Evolutionary conservation across 2,888 invertebrate species (phyloP).

Genomic region (Drosophila lacicola): DNA sequence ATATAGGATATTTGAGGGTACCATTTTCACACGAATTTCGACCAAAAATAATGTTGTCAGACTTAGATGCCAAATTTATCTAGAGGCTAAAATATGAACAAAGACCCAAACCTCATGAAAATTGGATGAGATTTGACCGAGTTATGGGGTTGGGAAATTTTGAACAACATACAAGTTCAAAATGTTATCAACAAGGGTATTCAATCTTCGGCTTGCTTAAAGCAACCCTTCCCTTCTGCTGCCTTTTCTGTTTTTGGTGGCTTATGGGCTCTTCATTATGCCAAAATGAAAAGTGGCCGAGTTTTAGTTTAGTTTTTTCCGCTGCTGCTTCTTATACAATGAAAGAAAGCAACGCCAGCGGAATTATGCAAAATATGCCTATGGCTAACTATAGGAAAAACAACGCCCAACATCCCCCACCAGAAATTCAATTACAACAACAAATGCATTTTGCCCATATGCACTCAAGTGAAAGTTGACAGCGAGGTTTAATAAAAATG

Average conservation of each 20-base stretch:
- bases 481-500: constrained; percentile 22
- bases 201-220: too few species aligned
- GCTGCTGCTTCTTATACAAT: constrained; percentile 41
- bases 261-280: constrained; percentile 64
- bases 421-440: constrained; percentile 50
- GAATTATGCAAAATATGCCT: constrained; percentile 71
- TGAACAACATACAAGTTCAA: too few species aligned
- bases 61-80: too few species aligned
- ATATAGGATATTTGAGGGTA: too few species aligned
- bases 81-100: too few species aligned
- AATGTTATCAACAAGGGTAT: too few species aligned
- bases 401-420: constrained; percentile 17
- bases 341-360: constrained; percentile 50
- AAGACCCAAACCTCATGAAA: too few species aligned
- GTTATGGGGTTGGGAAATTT: too few species aligned
- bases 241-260: constrained; percentile 22
- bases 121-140: too few species aligned
- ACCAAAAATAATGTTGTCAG: too few species aligned
- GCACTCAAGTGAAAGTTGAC: constrained; percentile 70
- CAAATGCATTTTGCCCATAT: constrained; percentile 37
- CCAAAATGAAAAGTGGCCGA: constrained; percentile 67
- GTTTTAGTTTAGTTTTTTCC: constrained; percentile 9
- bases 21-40: too few species aligned
- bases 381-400: constrained; percentile 16
- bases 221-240: too few species aligned